Evolutionary conservation across 2,113 vertebrate species (phyloP).

Genomic region (Phycodurus eques): DNA sequence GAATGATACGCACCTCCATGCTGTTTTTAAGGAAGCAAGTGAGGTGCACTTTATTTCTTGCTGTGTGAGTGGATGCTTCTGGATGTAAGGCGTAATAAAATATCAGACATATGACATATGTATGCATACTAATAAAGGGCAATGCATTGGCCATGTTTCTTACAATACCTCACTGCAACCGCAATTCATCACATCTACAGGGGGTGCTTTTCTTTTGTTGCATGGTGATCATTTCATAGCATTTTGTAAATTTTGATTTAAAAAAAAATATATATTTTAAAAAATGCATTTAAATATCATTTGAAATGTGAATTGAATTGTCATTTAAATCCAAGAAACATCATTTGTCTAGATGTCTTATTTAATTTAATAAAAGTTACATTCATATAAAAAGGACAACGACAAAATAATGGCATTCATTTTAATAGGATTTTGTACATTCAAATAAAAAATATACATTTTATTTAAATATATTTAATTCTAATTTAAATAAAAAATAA

Average conservation of each 20-base stretch:
- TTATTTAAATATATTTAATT: neutral
- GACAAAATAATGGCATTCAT: too few species aligned
- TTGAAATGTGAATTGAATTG: too few species aligned
- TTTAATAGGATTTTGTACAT: neutral
- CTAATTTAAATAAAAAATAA: neutral
- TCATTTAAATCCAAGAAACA: too few species aligned
- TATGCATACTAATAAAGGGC: neutral
- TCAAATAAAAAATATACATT: neutral
- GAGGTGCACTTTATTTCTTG: neutral
- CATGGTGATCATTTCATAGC: neutral
- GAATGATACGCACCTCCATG: too few species aligned
- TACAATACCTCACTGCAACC: neutral
- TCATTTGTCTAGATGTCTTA: neutral
- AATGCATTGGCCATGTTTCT: neutral
- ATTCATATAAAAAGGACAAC: too few species aligned
- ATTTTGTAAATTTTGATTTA: too few species aligned
- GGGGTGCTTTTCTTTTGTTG: neutral
- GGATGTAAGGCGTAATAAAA: neutral
- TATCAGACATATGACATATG: neutral
- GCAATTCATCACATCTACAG: neutral
- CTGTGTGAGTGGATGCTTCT: too few species aligned
- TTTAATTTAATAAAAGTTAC: neutral
- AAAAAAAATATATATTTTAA: too few species aligned
- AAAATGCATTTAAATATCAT: too few species aligned
- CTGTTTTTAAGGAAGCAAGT: neutral